These are phyloP conservation scores for Akabosia matsudoensis DNA, from an alignment of 1,140 invertebrate species.

Conservation along the genomic window DNA sequence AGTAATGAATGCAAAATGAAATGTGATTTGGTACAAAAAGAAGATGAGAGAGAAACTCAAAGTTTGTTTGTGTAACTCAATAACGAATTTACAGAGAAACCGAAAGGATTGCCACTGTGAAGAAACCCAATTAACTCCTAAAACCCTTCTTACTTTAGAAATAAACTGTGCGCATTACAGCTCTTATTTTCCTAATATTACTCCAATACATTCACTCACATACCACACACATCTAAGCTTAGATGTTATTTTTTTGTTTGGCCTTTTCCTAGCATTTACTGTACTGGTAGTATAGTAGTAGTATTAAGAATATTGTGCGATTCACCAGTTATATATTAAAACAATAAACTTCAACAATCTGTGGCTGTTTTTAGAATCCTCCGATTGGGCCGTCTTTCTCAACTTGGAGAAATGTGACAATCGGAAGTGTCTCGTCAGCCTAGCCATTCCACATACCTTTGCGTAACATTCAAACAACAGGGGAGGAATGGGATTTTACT, in stretches of 20 bases:
- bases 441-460: slow-evolving; percentile 24
- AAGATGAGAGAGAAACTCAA: background rate
- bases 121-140: background rate
- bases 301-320: slow-evolving; percentile 20
- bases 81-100: no score
- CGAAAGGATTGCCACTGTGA: no score
- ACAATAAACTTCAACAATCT: slow-evolving; percentile 11
- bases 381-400: slow-evolving; percentile 4
- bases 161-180: slow-evolving; percentile 9
- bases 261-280: background rate
- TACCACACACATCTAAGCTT: slow-evolving; percentile 12
- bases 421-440: background rate
- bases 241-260: background rate
- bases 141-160: background rate
- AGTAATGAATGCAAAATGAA: background rate
- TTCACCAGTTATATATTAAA: background rate
- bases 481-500: background rate
- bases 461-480: slow-evolving; percentile 10
- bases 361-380: background rate
- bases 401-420: background rate
- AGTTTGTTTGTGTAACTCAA: background rate
- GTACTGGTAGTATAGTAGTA: slow-evolving; percentile 4
- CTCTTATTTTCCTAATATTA: slow-evolving; percentile 15
- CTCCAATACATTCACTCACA: slow-evolving; percentile 4
- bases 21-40: no score